Evolutionary conservation across 2,797 vertebrate genomes (phyloP), one percentile per base, ranked within the genome.

Genomic region (Amniataba percoides): DNA sequence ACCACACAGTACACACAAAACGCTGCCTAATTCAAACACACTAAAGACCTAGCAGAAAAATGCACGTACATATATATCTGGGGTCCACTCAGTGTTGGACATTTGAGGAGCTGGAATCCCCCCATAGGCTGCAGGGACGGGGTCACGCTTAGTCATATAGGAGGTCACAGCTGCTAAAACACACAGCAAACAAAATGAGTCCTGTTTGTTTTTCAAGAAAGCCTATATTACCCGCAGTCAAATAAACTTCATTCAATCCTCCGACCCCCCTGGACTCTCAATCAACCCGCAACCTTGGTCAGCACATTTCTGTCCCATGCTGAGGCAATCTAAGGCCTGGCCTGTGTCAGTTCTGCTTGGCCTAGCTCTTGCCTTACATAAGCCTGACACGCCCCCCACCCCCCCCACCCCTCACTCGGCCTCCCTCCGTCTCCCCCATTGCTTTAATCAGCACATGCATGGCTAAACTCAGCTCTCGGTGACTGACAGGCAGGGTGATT

Each of bases 91-190:
- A 62, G 63, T 58, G 61, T n/a, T 1, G 49, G 82, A 82, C 66
- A 81, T 82, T 82, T 18, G 68, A 88, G 88, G 59, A 82, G 86
- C 73, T 66, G 71, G 55, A 86, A 83, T 77, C 79, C 87, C 87
- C 85, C 82, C 63, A 65, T 9, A 49, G 73, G 79, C 79, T 70
- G 69, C 51, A 34, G 60, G 57, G 66, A 69, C 9, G 36, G 62
- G 87, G 88, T 86, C 85, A 85, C 53, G 69, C 82, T 74, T 61
- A 75, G 80, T 85, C 87, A 79, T 84, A 87, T 88, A 56, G 62
- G 65, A 81, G 90, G 90, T 91, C 92, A 89, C 91, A 92, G 91
- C 92, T 93, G 92, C 92, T 90, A 88, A 89, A 93, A 93, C 91
- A 92, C 74, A 72, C 81, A 77, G 86, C 66, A 92, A 92, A 91